A percentile compares a stretch with the other conserved stretches of the same genome.
These are phyloP conservation scores for Orius insidiosus DNA, from an alignment of 1,140 invertebrate species.

Conservation along the genomic window DNA sequence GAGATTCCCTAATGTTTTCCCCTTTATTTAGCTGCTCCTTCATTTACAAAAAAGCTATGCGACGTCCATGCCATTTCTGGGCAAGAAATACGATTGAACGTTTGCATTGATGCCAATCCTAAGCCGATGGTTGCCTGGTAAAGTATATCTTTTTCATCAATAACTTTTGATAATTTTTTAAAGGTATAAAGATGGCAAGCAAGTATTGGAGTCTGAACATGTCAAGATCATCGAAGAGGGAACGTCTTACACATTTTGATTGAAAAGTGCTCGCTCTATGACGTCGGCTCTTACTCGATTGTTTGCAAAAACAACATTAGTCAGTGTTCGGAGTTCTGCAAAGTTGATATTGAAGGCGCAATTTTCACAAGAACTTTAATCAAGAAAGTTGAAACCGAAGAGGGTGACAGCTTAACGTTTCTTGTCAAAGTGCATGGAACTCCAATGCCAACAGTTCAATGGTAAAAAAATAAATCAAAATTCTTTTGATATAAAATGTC, in stretches of 20 bases:
- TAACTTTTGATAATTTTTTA: conserved; percentile 11
- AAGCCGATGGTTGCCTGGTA: conserved; percentile 56
- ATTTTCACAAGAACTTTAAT: conserved; percentile 50
- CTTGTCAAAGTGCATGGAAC: conserved; percentile 66
- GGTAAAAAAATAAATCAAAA: conserved; percentile 31
- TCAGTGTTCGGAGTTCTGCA: conserved; percentile 72
- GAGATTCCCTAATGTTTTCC: no score
- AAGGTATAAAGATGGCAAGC: conserved; percentile 64
- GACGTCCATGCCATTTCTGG: conserved; percentile 53
- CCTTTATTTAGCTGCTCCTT: conserved; percentile 35
- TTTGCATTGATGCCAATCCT: conserved; percentile 70
- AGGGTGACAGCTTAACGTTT: conserved; percentile 64
- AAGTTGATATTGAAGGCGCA: conserved; percentile 56
- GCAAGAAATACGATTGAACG: conserved; percentile 47
- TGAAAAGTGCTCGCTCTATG: conserved; percentile 60
- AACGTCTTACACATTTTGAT: conserved; percentile 57
- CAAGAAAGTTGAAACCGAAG: conserved; percentile 44
- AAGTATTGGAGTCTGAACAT: conserved; percentile 45
- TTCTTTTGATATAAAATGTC: no score
- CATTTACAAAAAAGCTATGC: conserved; percentile 53
- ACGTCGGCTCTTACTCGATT: conserved; percentile 85
- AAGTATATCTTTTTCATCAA: conserved; percentile 8
- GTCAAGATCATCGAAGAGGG: conserved; percentile 50
- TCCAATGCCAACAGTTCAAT: conserved; percentile 62
- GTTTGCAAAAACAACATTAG: conserved; percentile 77